Conservation (phyloP, 2,797 vertebrate genomes). For the Eulemur rubriventer region DNA sequence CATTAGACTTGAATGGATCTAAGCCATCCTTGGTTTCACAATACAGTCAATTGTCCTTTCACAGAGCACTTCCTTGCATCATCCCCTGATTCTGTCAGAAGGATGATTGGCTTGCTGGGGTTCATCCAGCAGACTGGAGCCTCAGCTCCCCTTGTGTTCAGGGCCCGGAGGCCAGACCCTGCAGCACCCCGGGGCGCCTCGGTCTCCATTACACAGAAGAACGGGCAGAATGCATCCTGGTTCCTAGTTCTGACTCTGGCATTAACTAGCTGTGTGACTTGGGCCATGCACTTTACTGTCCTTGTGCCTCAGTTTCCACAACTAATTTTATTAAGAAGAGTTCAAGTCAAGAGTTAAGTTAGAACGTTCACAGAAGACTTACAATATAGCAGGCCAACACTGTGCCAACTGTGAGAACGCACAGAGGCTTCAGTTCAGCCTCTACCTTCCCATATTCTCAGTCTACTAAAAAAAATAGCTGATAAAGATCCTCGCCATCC, state of each 20-base stretch:
- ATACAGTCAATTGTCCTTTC: not conserved
- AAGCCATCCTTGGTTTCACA: not conserved
- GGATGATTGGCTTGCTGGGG: not conserved
- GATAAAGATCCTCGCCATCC: not conserved
- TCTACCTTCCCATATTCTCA: not conserved
- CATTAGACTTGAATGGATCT: not conserved
- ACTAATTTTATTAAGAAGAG: not conserved
- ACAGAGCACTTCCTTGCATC: not conserved
- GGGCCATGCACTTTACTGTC: not conserved
- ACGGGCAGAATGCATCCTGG: not conserved
- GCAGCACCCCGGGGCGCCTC: not conserved
- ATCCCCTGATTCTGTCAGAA: not conserved
- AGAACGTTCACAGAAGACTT: not conserved
- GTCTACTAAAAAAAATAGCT: not conserved
- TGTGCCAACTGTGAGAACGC: not conserved
- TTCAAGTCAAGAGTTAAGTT: constrained; percentile 3
- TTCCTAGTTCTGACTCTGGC: not conserved
- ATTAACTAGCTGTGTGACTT: not conserved
- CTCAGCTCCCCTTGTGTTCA: not conserved
- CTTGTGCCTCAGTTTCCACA: not conserved
- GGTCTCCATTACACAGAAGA: not conserved
- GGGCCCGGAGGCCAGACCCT: not conserved
- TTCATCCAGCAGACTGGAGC: not conserved
- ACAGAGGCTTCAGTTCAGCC: not conserved
- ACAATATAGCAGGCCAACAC: not conserved